phyloP scores from a whole-genome alignment of 2,797 vertebrate species.

The Enteromius fasciolatus region DNA sequence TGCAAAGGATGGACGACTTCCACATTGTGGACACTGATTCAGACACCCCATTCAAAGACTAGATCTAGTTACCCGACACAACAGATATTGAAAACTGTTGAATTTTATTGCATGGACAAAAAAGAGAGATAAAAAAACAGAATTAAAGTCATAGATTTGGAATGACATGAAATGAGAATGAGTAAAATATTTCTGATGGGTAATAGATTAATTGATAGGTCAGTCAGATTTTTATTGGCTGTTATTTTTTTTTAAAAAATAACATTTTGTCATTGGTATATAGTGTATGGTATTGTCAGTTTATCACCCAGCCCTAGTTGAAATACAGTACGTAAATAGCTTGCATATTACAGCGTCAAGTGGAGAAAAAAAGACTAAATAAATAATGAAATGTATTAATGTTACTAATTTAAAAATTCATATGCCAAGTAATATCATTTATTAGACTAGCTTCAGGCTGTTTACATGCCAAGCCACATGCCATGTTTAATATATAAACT shows the following conservation, averaged over 20 bases:
- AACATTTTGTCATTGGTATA: neutral
- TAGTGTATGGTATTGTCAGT: neutral
- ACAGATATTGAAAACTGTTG: neutral
- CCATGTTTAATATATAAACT: neutral
- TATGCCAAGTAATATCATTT: neutral
- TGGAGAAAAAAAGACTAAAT: neutral
- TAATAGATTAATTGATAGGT: neutral
- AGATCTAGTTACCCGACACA: neutral
- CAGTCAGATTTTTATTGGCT: neutral
- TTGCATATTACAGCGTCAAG: neutral
- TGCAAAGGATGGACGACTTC: conserved; percentile 9
- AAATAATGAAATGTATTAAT: neutral
- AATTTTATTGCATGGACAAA: neutral
- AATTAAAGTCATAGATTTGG: neutral
- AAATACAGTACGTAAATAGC: neutral
- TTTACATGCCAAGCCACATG: neutral
- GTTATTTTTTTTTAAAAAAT: neutral
- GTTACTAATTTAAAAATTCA: neutral
- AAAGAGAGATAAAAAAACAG: neutral
- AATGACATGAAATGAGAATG: neutral
- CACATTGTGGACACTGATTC: conserved; percentile 20
- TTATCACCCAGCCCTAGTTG: neutral
- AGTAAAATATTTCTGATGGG: neutral
- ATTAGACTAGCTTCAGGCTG: neutral
- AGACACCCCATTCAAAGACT: conserved; percentile 9